Conservation (phyloP, 2,888 invertebrate genomes). For the Drosophila stalkeri region DNA sequence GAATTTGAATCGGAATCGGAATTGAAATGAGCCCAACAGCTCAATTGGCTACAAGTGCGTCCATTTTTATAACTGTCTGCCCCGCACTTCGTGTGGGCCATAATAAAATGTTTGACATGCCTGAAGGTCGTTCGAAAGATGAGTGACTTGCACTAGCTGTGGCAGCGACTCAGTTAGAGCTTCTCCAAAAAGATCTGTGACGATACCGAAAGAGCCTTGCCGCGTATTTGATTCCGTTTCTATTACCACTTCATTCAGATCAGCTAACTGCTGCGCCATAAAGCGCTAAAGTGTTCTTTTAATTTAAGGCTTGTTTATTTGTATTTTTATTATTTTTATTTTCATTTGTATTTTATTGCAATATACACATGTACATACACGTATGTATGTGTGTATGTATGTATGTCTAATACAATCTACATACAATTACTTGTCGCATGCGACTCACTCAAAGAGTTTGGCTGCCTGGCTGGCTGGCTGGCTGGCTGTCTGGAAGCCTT, state of each 20-base stretch:
- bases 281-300: conserved; percentile 58
- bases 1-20: conserved; percentile 22
- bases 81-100: conserved; percentile 32
- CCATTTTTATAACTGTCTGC: conserved; percentile 54
- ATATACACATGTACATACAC: conserved; percentile 47
- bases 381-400: background rate
- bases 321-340: conserved; percentile 41
- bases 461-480: conserved; percentile 5
- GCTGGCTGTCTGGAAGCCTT: conserved; percentile 11
- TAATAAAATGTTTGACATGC: conserved; percentile 58
- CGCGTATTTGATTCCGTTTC: conserved; percentile 7
- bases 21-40: conserved; percentile 17
- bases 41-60: conserved; percentile 56
- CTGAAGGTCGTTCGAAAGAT: conserved; percentile 56
- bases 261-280: conserved; percentile 18
- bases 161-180: background rate
- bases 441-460: conserved; percentile 59
- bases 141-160: conserved; percentile 19
- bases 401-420: conserved; percentile 54
- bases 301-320: conserved; percentile 67
- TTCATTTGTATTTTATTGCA: conserved; percentile 62
- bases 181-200: background rate
- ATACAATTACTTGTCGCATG: conserved; percentile 55
- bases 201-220: background rate
- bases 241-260: conserved; percentile 16